Conservation (phyloP, 37 sponge, comb jelly and placozoan genomes). For the Agelas oroides region DNA sequence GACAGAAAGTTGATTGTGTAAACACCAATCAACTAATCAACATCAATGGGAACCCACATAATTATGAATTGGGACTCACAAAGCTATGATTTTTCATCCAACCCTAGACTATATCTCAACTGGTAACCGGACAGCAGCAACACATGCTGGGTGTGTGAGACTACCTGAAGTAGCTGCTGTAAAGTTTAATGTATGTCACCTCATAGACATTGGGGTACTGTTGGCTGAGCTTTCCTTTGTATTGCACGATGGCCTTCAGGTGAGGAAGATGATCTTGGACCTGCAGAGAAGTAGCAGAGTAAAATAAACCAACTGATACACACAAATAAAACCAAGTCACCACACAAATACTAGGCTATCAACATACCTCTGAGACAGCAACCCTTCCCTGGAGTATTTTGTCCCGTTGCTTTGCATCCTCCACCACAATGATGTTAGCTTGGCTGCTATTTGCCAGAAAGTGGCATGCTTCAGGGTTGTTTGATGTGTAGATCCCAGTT, state of each 20-base stretch:
- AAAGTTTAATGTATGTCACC: no score
- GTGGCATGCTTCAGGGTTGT: conserved; percentile 81
- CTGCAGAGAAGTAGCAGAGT: conserved; percentile 43
- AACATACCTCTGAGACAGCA: no score
- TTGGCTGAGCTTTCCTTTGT: conserved; percentile 81
- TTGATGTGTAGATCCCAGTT: conserved; percentile 86
- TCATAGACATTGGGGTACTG: conserved; percentile 70
- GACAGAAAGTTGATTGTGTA: background rate
- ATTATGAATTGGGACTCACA: no score
- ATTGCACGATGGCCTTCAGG: conserved; percentile 93
- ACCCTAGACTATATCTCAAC: background rate
- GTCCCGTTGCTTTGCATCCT: conserved; percentile 76
- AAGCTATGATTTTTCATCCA: no score
- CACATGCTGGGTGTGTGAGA: background rate
- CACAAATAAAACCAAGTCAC: background rate
- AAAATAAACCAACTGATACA: background rate
- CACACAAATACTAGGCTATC: background rate
- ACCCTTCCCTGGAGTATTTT: conserved; percentile 85
- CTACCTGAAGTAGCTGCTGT: no score
- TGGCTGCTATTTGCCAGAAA: conserved; percentile 72
- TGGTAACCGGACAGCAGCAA: background rate
- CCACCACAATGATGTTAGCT: conserved; percentile 77
- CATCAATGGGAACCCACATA: no score
- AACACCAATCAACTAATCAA: background rate
- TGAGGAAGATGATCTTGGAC: conserved; percentile 83